These are phyloP conservation scores for Pundamilia nyererei DNA, from an alignment of 2,113 vertebrate species.

Conservation along the genomic window DNA sequence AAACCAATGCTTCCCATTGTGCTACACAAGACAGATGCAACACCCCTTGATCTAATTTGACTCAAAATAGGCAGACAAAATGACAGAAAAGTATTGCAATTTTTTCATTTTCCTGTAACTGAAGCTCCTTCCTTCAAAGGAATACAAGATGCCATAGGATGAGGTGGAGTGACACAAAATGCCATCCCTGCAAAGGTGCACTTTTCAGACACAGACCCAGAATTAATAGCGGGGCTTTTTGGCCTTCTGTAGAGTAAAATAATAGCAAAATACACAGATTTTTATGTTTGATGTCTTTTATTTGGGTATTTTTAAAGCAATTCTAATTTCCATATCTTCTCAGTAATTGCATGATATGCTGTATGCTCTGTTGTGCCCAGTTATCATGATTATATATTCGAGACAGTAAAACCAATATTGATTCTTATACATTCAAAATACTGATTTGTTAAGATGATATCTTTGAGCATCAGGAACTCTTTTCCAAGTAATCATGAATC, in stretches of 20 bases:
- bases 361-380: background rate
- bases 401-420: background rate
- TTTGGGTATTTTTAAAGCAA: background rate
- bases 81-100: constrained; percentile 95
- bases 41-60: constrained; percentile 87
- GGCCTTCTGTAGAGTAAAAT: background rate
- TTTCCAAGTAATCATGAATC: background rate
- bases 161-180: constrained; percentile 73
- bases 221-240: background rate
- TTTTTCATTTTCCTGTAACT: constrained; percentile 83
- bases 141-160: constrained; percentile 77
- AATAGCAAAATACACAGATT: background rate
- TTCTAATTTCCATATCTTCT: background rate
- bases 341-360: background rate
- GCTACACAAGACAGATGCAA: constrained; percentile 71
- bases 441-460: background rate
- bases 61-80: constrained; percentile 83
- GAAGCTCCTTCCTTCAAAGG: constrained; percentile 86
- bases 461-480: background rate
- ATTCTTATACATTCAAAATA: background rate
- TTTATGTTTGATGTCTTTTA: background rate
- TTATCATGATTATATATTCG: background rate
- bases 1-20: constrained; percentile 63
- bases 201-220: constrained; percentile 70
- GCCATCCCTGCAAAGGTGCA: constrained; percentile 57